These are phyloP conservation scores for Adelognathus sp. DNA, from an alignment of 2,888 invertebrate genomes.

Conservation along the genomic window DNA sequence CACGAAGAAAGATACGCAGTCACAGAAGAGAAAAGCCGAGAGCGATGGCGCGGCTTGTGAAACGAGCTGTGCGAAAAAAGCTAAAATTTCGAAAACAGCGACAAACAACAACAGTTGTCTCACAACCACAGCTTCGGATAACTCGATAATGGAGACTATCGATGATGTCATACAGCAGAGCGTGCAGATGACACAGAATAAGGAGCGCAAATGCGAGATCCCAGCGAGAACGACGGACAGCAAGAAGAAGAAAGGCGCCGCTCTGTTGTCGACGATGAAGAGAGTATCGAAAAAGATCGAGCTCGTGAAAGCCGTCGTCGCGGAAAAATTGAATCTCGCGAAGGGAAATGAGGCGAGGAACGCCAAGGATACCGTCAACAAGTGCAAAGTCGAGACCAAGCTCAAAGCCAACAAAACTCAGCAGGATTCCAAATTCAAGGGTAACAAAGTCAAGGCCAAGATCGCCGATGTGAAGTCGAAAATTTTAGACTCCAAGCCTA, in stretches of 20 bases:
- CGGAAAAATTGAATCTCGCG: slow-evolving; percentile 64
- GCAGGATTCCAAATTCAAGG: slow-evolving; percentile 64
- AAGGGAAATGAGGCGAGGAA: slow-evolving; percentile 61
- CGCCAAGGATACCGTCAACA: slow-evolving; percentile 52
- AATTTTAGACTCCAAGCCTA: slow-evolving; percentile 58
- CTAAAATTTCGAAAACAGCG: slow-evolving; percentile 73
- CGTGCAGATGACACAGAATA: slow-evolving; percentile 76
- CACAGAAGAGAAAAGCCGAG: slow-evolving; percentile 73
- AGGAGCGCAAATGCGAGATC: slow-evolving; percentile 69
- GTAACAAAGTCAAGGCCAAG: slow-evolving; percentile 63
- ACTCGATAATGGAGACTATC: slow-evolving; percentile 78
- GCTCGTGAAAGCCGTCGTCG: slow-evolving; percentile 73
- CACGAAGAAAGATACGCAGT: slow-evolving; percentile 57
- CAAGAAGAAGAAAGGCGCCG: slow-evolving; percentile 62
- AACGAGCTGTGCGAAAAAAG: slow-evolving; percentile 69
- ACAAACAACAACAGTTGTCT: slow-evolving; percentile 70
- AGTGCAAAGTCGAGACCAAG: slow-evolving; percentile 58
- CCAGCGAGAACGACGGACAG: slow-evolving; percentile 51
- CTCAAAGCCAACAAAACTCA: slow-evolving; percentile 61
- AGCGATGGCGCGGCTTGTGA: slow-evolving; percentile 64
- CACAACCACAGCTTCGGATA: slow-evolving; percentile 70
- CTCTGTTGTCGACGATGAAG: slow-evolving; percentile 70
- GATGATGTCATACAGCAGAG: slow-evolving; percentile 77
- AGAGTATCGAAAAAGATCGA: slow-evolving; percentile 81
- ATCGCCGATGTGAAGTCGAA: slow-evolving; percentile 59